These are phyloP conservation scores for Lepus europaeus DNA, from an alignment of 2,113 vertebrate species.

Conservation along the genomic window DNA sequence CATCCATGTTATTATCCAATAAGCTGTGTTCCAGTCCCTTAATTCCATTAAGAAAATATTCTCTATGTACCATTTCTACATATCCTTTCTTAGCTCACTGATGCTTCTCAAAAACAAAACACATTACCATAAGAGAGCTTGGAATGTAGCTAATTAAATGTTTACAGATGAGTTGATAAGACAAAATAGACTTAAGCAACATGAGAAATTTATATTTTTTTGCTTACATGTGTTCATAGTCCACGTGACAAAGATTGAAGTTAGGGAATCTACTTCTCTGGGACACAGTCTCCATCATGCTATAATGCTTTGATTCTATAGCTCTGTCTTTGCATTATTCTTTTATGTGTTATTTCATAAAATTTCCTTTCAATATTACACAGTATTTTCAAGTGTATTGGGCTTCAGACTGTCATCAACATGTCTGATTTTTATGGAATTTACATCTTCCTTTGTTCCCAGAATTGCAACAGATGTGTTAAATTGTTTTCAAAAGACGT, in stretches of 20 bases:
- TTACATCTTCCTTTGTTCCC: conserved; percentile 64
- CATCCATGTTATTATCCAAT: not conserved
- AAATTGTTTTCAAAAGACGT: conserved; percentile 82
- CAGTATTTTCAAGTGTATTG: conserved; percentile 37
- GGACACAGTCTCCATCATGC: not conserved
- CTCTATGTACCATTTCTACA: not conserved
- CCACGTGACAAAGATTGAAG: not conserved
- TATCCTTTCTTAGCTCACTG: not conserved
- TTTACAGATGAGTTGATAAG: not conserved
- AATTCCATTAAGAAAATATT: not conserved
- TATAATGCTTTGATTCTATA: not conserved
- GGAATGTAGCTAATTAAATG: not conserved
- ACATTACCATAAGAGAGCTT: not conserved
- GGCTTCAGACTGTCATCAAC: conserved; percentile 52
- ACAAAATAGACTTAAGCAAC: not conserved
- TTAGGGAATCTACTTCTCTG: not conserved
- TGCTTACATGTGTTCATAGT: not conserved
- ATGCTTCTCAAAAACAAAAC: not conserved
- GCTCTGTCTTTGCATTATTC: not conserved
- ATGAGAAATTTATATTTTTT: not conserved
- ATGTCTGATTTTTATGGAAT: conserved; percentile 58
- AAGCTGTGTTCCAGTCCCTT: not conserved
- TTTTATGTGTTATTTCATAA: conserved; percentile 35
- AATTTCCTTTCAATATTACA: not conserved
- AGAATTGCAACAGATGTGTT: conserved; percentile 64